These are phyloP conservation scores for Epinephelus coioides DNA, from an alignment of 2,797 vertebrate genomes.

Conservation along the genomic window DNA sequence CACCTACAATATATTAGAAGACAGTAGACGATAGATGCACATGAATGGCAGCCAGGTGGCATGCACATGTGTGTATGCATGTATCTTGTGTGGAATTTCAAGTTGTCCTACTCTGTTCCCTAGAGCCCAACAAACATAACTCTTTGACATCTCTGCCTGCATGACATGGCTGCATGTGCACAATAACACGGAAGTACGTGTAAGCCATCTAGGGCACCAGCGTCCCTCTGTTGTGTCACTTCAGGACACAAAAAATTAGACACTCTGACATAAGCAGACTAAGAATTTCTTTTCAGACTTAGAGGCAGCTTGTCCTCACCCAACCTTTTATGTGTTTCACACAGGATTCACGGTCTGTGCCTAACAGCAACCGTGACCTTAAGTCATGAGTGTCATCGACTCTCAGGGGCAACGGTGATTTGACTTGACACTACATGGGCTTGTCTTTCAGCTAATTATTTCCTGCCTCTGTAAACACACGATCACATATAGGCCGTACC, in stretches of 20 bases:
- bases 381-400: neutral
- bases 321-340: conserved; percentile 7
- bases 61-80: neutral
- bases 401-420: neutral
- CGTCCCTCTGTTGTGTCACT: conserved; percentile 18
- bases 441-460: neutral
- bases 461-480: neutral
- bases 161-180: neutral
- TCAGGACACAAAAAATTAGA: conserved; percentile 39
- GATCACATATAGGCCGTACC: neutral
- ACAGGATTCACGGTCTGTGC: conserved; percentile 9
- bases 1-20: conserved; percentile 35
- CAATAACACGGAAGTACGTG: neutral
- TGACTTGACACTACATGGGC: neutral
- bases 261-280: conserved; percentile 51
- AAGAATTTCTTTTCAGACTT: conserved; percentile 21
- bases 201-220: conserved; percentile 14
- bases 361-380: neutral
- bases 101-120: neutral
- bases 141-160: neutral
- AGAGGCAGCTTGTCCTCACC: conserved; percentile 44
- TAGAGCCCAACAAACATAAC: neutral
- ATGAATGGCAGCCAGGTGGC: neutral
- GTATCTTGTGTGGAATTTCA: neutral
- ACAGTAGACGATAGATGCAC: neutral